These are phyloP conservation scores for Aricia agestis DNA, from an alignment of 1,140 invertebrate genomes.

Conservation along the genomic window DNA sequence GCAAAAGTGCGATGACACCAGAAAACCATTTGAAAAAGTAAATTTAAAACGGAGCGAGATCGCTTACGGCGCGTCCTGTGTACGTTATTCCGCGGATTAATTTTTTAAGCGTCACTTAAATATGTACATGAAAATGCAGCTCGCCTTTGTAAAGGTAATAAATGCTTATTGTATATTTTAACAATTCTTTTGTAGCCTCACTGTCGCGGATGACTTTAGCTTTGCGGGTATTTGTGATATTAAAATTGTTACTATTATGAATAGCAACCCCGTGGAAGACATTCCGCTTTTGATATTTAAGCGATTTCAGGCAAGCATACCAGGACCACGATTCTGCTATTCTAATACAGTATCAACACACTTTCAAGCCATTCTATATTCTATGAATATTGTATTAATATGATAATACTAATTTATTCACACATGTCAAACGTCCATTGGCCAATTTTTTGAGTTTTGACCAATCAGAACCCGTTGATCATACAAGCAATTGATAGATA, in stretches of 20 bases:
- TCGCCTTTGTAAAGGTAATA: slow-evolving; percentile 1
- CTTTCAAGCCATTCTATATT: too few species aligned
- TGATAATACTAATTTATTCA: too few species aligned
- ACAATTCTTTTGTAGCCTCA: slow-evolving; percentile 5
- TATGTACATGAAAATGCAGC: slow-evolving; percentile 10
- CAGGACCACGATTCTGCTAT: too few species aligned
- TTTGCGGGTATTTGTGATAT: not conserved
- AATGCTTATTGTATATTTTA: not conserved
- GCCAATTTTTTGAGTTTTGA: too few species aligned
- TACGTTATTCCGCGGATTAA: slow-evolving; percentile 1
- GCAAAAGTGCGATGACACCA: not conserved
- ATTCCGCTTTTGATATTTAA: too few species aligned
- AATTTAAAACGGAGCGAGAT: not conserved
- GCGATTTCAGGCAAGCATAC: too few species aligned
- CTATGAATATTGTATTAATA: too few species aligned
- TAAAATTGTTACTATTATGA: not conserved
- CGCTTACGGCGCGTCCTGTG: not conserved
- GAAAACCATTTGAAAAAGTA: not conserved
- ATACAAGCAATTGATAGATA: too few species aligned
- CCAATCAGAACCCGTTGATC: too few species aligned
- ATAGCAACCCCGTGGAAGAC: not conserved
- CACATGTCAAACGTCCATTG: too few species aligned
- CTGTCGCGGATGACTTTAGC: not conserved
- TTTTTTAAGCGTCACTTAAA: slow-evolving; percentile 2
- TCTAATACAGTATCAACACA: too few species aligned